phyloP scores from a whole-genome alignment of 1,140 invertebrate genomes.

The Oreohelix idahoensis region DNA sequence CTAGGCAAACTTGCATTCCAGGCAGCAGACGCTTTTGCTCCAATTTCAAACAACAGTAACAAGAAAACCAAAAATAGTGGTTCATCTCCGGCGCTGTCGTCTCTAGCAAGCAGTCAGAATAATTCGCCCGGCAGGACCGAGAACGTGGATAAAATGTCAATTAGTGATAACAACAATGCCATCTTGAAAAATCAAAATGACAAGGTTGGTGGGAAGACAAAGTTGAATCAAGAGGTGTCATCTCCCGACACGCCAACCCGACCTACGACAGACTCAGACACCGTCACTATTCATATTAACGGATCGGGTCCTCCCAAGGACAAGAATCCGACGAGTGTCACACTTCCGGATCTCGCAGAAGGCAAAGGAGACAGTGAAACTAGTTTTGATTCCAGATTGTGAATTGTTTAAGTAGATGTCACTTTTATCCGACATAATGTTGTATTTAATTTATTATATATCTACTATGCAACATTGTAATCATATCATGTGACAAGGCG shows the following conservation, averaged over 20 bases:
- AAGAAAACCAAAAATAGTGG: background rate
- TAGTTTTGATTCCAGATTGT: background rate
- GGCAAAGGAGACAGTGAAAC: background rate
- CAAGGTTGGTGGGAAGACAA: background rate
- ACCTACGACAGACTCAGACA: background rate
- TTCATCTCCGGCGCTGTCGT: background rate
- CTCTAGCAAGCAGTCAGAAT: background rate
- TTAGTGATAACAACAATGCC: slow-evolving; percentile 20
- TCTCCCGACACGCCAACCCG: background rate
- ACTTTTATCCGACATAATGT: background rate
- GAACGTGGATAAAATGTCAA: background rate
- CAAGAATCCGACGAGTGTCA: background rate
- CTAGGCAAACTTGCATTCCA: slow-evolving; percentile 47
- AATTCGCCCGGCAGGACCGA: background rate
- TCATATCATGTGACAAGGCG: no score
- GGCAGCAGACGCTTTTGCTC: slow-evolving; percentile 45
- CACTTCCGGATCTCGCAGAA: background rate
- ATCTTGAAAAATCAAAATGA: background rate
- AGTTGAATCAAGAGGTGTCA: background rate
- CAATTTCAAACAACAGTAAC: slow-evolving; percentile 28
- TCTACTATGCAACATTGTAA: no score
- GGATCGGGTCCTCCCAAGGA: slow-evolving; percentile 17
- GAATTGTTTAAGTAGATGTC: background rate
- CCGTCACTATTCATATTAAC: slow-evolving; percentile 20
- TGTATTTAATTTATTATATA: no score